phyloP scores from a whole-genome alignment of 2,888 invertebrate genomes.

The Dasypogon diadema region DNA sequence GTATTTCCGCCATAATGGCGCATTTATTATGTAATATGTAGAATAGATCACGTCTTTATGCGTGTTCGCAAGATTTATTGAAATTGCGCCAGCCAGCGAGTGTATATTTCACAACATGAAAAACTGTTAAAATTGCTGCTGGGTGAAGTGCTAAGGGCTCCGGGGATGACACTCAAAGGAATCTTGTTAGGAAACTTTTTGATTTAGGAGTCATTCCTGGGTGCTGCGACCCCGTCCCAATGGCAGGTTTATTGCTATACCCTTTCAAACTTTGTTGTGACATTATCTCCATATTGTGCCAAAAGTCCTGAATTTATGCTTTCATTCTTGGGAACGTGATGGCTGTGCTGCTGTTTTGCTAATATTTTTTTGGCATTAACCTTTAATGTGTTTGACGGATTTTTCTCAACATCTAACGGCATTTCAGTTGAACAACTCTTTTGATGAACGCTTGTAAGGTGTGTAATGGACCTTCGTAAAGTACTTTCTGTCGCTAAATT shows the following conservation, averaged over 20 bases:
- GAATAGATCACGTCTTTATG: conserved; percentile 56
- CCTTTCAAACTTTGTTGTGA: conserved; percentile 45
- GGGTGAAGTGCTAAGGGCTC: conserved; percentile 41
- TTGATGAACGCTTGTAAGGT: too few species aligned
- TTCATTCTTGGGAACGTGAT: conserved; percentile 21
- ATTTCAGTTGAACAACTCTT: neutral
- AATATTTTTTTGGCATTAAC: conserved; percentile 5
- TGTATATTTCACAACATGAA: conserved; percentile 56
- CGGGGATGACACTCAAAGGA: conserved; percentile 25
- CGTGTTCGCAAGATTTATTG: conserved; percentile 56
- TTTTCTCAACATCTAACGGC: neutral
- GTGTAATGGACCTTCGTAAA: too few species aligned
- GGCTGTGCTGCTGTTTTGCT: neutral
- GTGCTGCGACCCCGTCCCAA: neutral
- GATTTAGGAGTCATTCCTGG: conserved; percentile 45
- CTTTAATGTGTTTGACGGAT: neutral
- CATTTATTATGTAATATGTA: conserved; percentile 57
- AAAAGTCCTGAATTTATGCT: conserved; percentile 45
- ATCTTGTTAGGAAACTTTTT: conserved; percentile 48
- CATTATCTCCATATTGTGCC: conserved; percentile 42
- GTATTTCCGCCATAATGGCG: conserved; percentile 54
- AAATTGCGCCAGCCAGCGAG: conserved; percentile 52
- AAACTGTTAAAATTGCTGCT: conserved; percentile 52
- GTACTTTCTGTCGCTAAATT: too few species aligned
- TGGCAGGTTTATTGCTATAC: conserved; percentile 41